Percentiles rank a stretch among this genome's conserved stretches.
Evolutionary conservation across 2,113 vertebrate species (phyloP).

Genomic region (Myotis lucifugus): DNA sequence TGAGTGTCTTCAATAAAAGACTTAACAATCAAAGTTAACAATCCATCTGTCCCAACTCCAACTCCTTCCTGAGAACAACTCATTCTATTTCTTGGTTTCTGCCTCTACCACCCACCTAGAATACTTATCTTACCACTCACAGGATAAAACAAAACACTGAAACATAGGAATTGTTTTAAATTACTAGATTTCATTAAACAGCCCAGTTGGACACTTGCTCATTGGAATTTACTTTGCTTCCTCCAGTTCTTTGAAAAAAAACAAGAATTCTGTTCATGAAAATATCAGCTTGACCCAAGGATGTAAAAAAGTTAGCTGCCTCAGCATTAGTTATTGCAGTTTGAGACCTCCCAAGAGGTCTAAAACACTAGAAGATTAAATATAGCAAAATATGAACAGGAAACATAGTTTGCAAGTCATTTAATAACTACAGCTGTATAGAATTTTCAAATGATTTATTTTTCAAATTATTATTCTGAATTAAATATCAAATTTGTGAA

Average conservation of each 20-base stretch:
- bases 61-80: neutral
- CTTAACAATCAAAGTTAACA: neutral
- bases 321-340: neutral
- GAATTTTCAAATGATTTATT: neutral
- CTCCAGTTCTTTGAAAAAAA: conserved; percentile 15
- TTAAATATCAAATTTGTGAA: neutral
- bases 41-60: conserved; percentile 1
- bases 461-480: conserved; percentile 40
- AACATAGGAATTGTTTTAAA: neutral
- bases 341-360: neutral
- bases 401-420: neutral
- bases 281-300: conserved; percentile 20
- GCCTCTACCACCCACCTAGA: neutral
- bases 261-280: conserved; percentile 34
- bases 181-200: conserved; percentile 39
- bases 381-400: neutral
- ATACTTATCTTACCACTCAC: neutral
- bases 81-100: neutral
- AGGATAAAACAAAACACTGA: neutral
- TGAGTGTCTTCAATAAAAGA: neutral
- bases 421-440: conserved; percentile 49
- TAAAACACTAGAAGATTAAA: conserved; percentile 14
- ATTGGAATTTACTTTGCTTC: neutral
- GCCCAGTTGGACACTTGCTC: neutral
- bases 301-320: conserved; percentile 3